Evolutionary conservation across 2,888 invertebrate species (phyloP).

Genomic region (Theretra japonica): DNA sequence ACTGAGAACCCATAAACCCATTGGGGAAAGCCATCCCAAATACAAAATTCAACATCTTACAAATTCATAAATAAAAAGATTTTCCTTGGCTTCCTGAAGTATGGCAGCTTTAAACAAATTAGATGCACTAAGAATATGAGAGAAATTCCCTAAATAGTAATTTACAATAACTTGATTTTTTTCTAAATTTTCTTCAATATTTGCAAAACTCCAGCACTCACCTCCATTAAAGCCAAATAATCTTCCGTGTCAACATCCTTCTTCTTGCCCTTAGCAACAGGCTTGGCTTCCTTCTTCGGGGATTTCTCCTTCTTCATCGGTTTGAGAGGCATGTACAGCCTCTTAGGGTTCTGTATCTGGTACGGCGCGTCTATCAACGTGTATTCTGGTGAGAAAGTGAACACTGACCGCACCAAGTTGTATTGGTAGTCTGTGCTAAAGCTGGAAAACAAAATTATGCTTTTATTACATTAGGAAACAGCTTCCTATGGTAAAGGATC

Average conservation of each 20-base stretch:
- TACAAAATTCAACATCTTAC: no score
- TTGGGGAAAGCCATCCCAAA: no score
- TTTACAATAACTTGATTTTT: background rate
- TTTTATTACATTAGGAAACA: no score
- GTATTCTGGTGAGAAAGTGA: slow-evolving; percentile 70
- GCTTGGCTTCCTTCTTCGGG: slow-evolving; percentile 56
- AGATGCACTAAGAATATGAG: no score
- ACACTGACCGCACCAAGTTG: slow-evolving; percentile 69
- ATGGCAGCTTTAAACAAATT: no score
- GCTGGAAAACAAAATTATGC: slow-evolving; percentile 44
- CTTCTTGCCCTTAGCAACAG: slow-evolving; percentile 56
- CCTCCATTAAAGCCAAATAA: slow-evolving; percentile 67
- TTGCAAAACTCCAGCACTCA: slow-evolving; percentile 34
- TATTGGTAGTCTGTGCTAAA: slow-evolving; percentile 78
- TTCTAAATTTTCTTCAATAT: background rate
- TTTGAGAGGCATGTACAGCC: slow-evolving; percentile 58
- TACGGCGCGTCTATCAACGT: slow-evolving; percentile 62
- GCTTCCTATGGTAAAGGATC: no score
- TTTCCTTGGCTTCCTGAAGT: no score
- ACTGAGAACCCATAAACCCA: no score
- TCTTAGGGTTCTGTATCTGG: slow-evolving; percentile 65
- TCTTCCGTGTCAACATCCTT: slow-evolving; percentile 61
- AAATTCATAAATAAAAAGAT: no score
- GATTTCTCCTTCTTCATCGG: slow-evolving; percentile 58
- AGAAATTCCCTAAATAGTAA: no score